A percentile compares a stretch with the other conserved stretches of the same genome.
Conservation (phyloP, 2,797 vertebrate genomes). For the Phalloptychus januarius region DNA sequence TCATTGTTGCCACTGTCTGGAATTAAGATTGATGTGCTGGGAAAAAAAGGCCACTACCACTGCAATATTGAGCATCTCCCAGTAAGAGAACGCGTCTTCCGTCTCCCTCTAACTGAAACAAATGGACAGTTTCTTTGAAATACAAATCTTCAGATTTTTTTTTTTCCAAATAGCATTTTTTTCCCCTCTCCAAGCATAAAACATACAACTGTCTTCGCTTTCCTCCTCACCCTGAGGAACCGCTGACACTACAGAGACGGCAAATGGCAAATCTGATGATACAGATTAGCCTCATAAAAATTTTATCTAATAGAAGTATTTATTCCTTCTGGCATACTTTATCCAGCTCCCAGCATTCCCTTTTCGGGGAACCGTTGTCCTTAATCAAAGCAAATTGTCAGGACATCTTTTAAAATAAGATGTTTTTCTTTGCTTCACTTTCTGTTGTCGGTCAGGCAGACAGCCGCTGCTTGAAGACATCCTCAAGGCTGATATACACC, state of each 20-base stretch:
- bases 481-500: slow-evolving; percentile 36
- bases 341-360: slow-evolving; percentile 3
- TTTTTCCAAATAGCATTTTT: not conserved
- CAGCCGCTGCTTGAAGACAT: slow-evolving; percentile 43
- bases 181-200: not conserved
- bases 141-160: not conserved
- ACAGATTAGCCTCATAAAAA: slow-evolving; percentile 13
- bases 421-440: slow-evolving; percentile 23
- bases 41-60: not conserved
- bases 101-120: not conserved
- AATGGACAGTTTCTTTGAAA: not conserved
- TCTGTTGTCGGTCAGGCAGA: slow-evolving; percentile 44
- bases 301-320: slow-evolving; percentile 5
- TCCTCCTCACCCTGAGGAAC: not conserved
- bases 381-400: slow-evolving; percentile 31
- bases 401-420: slow-evolving; percentile 20
- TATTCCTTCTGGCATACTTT: slow-evolving; percentile 8
- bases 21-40: not conserved
- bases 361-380: slow-evolving; percentile 8
- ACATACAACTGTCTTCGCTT: not conserved
- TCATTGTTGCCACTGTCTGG: not conserved
- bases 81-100: not conserved
- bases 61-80: not conserved
- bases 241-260: not conserved
- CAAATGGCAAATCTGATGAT: slow-evolving; percentile 2